Conservation (phyloP, 2,888 invertebrate genomes). For the Pachliopta kotzebuea region DNA sequence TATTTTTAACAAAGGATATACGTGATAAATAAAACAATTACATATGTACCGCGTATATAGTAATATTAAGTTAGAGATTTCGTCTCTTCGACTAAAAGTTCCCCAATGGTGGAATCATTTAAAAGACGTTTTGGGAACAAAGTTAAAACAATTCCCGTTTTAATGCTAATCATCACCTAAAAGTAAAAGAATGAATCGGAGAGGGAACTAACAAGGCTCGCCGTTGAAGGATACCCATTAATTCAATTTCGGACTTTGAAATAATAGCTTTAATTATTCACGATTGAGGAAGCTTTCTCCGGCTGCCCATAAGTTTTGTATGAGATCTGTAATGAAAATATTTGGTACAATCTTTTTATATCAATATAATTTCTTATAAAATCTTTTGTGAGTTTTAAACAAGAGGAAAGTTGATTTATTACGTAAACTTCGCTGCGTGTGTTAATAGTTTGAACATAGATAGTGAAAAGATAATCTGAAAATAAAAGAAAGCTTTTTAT, state of each 20-base stretch:
- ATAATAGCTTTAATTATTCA: conserved; percentile 72
- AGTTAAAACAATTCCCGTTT: conserved; percentile 26
- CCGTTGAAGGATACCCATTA: conserved; percentile 54
- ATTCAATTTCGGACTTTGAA: conserved; percentile 59
- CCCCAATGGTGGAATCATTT: conserved; percentile 19
- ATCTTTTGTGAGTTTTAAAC: neutral
- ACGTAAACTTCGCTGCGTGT: neutral
- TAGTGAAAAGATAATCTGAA: too few relatives aligned
- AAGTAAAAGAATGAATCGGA: conserved; percentile 39
- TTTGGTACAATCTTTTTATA: neutral
- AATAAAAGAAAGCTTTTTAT: too few relatives aligned
- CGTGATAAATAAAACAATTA: neutral
- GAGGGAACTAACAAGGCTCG: conserved; percentile 34
- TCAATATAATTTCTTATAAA: too few relatives aligned
- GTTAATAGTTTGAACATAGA: too few relatives aligned
- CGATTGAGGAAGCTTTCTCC: conserved; percentile 64
- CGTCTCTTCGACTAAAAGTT: neutral
- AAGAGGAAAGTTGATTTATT: neutral
- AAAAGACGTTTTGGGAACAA: conserved; percentile 11
- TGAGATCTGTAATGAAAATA: conserved; percentile 51
- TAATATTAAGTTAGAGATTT: too few relatives aligned
- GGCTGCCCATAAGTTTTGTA: conserved; percentile 54
- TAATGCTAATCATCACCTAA: conserved; percentile 29
- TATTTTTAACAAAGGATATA: neutral
- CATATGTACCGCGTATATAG: too few relatives aligned